These are phyloP conservation scores for Phymanthus crucifer DNA, from an alignment of 92 coral and sea anemone species.

Conservation along the genomic window DNA sequence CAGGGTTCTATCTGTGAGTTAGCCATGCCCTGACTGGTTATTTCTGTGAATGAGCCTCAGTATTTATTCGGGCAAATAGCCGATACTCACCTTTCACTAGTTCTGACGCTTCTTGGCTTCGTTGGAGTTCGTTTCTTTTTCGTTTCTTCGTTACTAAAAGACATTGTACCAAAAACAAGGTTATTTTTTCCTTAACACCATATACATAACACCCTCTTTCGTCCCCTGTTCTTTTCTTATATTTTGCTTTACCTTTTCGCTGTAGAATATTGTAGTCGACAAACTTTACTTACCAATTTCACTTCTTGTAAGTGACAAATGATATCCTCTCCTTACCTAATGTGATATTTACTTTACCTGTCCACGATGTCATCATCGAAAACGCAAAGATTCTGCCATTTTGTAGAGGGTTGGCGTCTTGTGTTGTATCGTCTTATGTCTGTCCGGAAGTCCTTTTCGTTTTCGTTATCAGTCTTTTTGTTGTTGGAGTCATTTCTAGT, in stretches of 20 bases:
- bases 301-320: too few relatives aligned
- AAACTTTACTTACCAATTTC: too few relatives aligned
- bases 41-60: too few relatives aligned
- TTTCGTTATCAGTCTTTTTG: conserved; percentile 5
- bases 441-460: not conserved
- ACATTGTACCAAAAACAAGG: not conserved
- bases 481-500: conserved; percentile 16
- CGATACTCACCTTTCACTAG: conserved; percentile 32
- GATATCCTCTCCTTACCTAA: too few relatives aligned
- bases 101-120: conserved; percentile 31
- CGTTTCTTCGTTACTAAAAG: conserved; percentile 35
- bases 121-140: conserved; percentile 26
- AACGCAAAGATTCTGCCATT: conserved; percentile 76
- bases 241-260: too few relatives aligned
- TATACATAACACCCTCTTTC: too few relatives aligned
- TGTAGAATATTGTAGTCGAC: too few relatives aligned
- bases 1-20: too few relatives aligned
- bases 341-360: conserved; percentile 38
- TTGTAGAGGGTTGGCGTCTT: conserved; percentile 61
- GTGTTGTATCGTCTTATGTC: conserved; percentile 26
- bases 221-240: not conserved
- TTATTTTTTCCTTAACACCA: not conserved
- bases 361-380: conserved; percentile 54
- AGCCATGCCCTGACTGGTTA: too few relatives aligned
- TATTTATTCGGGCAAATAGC: too few relatives aligned